Evolutionary conservation across 2,888 invertebrate genomes (phyloP).

Genomic region (Melikaiella ostensackeni): DNA sequence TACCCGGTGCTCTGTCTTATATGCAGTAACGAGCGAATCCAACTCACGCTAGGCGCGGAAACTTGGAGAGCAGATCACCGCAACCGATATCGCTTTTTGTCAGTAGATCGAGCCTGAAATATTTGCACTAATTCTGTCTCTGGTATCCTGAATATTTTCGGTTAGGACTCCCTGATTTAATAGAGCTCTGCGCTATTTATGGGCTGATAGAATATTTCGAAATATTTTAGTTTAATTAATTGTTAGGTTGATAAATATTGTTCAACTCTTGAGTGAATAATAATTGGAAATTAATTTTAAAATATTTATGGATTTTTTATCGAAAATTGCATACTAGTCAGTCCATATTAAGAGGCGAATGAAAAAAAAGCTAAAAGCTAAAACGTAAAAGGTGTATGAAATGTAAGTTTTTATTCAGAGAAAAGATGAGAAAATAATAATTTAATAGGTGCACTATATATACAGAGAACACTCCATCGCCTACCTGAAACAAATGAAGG

Average conservation of each 20-base stretch:
- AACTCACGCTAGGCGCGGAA: constrained; percentile 40
- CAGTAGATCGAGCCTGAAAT: constrained; percentile 29
- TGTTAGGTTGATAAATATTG: background rate
- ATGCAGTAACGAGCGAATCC: constrained; percentile 38
- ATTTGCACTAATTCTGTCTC: constrained; percentile 39
- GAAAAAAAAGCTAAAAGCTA: no score
- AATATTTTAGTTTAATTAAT: background rate
- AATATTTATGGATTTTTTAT: no score
- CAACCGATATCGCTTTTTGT: constrained; percentile 38
- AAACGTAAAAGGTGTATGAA: no score
- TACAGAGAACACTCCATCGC: no score
- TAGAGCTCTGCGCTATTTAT: constrained; percentile 12
- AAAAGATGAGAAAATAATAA: no score
- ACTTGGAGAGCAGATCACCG: constrained; percentile 33
- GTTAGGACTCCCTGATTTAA: constrained; percentile 17
- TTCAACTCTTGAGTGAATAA: no score
- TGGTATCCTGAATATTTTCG: constrained; percentile 34
- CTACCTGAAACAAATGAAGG: no score
- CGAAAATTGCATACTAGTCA: no score
- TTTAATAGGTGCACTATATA: no score
- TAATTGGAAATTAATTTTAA: no score
- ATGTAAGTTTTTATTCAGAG: no score
- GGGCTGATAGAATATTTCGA: background rate
- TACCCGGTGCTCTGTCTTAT: constrained; percentile 43
- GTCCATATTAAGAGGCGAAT: no score